phyloP scores from a whole-genome alignment of 2,888 invertebrate species.

The Eupelmus urozonus region DNA sequence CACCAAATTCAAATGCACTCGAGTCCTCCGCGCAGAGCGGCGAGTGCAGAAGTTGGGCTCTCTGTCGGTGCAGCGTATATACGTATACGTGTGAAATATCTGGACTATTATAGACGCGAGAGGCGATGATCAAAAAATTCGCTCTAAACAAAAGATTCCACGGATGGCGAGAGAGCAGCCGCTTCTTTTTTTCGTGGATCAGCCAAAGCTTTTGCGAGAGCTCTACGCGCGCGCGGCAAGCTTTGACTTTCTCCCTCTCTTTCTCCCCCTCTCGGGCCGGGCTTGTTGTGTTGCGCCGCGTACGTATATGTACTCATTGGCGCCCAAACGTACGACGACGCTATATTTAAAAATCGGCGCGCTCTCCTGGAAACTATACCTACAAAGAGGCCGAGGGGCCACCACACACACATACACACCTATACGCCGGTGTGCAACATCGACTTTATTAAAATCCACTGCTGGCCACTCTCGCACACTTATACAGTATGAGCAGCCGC shows the following conservation, averaged over 20 bases:
- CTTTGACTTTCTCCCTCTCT: constrained; percentile 70
- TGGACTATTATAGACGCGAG: constrained; percentile 71
- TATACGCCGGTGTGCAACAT: constrained; percentile 67
- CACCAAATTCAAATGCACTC: constrained; percentile 76
- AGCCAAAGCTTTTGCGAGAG: constrained; percentile 64
- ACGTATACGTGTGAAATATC: constrained; percentile 52
- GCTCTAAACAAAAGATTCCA: constrained; percentile 78
- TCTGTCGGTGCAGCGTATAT: not conserved
- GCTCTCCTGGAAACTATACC: constrained; percentile 74
- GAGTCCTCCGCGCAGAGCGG: constrained; percentile 56
- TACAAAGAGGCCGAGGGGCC: constrained; percentile 54
- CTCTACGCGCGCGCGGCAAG: constrained; percentile 68
- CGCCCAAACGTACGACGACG: constrained; percentile 71
- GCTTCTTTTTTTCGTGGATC: too few species aligned
- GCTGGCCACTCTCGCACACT: constrained; percentile 27
- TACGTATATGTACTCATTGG: constrained; percentile 61
- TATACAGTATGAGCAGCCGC: constrained; percentile 58
- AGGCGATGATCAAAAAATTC: constrained; percentile 77
- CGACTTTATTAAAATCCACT: constrained; percentile 75
- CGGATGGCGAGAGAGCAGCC: constrained; percentile 69
- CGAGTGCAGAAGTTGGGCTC: constrained; percentile 16
- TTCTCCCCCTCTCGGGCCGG: constrained; percentile 56
- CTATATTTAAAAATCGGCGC: constrained; percentile 77
- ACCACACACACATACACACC: not conserved
- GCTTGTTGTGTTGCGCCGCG: constrained; percentile 30